phyloP scores from a whole-genome alignment of 2,888 invertebrate genomes.

The Cheilosia soror region DNA sequence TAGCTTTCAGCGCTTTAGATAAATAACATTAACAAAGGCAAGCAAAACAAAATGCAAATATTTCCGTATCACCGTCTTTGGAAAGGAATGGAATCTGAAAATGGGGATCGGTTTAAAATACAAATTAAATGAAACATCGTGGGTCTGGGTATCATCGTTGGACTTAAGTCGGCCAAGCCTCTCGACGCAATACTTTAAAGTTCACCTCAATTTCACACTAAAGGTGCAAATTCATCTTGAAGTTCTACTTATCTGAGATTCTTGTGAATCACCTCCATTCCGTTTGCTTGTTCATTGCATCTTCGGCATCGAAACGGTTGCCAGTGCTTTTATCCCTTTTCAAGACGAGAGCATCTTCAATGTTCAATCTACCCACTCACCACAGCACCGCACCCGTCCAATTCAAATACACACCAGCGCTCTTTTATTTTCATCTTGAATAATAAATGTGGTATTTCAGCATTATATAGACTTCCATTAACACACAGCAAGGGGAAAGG shows the following conservation, averaged over 20 bases:
- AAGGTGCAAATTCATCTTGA: conserved; percentile 6
- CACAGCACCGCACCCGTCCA: not conserved
- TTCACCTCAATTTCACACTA: conserved; percentile 1
- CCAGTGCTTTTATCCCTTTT: conserved; percentile 4
- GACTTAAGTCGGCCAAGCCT: not conserved
- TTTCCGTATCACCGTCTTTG: not conserved
- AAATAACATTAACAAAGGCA: not conserved
- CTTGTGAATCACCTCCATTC: not conserved
- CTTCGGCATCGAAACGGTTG: not conserved
- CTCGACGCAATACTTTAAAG: not conserved
- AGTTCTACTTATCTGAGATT: conserved; percentile 5
- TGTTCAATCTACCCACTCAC: not conserved
- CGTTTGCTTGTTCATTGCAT: conserved; percentile 18
- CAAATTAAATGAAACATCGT: too few species aligned
- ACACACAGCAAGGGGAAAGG: conserved; percentile 1
- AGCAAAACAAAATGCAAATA: not conserved
- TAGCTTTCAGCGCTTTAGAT: not conserved
- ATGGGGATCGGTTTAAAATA: too few species aligned
- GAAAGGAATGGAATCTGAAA: too few species aligned
- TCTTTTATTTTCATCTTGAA: conserved; percentile 60
- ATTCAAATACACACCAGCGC: conserved; percentile 8
- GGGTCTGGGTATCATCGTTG: not conserved
- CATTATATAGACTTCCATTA: conserved; percentile 57
- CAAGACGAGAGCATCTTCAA: conserved; percentile 8
- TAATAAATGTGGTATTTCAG: conserved; percentile 62